Base-by-base conservation (phyloP, 2,113 vertebrate genomes). In the Sylvia atricapilla region DNA sequence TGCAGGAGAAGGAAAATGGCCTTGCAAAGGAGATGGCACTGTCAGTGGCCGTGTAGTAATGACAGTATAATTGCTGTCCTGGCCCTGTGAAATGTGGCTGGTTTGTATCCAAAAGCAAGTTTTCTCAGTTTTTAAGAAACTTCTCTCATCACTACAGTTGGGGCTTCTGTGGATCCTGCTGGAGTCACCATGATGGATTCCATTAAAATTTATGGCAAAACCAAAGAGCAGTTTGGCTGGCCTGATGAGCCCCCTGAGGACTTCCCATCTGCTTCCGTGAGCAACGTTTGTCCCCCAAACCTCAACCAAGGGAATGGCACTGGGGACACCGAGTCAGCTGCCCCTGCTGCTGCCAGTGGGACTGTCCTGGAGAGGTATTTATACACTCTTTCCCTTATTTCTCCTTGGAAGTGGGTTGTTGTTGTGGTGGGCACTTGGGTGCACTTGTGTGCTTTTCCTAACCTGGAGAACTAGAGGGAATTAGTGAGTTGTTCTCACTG, bases 191-290 rank as follows among this genome's bases (percentile, higher is more conserved):
- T 99, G 99, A 98, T 99, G 52, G 99, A 99, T 90, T 99, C 99
- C n/a, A 98, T 99, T 69, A 99, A 99, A 96, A 99, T 99, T 59
- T 99, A 99, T 16, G 99, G 99, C 81, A 99, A 99, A 98, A 99
- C 99, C n/a, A 99, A 99, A 94, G 99, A 99, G 95, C 99, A 99
- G 97, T 99, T 99, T 89, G 99, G 99, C 52, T 99, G 99, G 99
- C 99, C 99, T 9, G 99, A 99, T 16, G 99, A 99, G 77, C 99
- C 99, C 37, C 99, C 99, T 0, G 99, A 99, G 89, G 99, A 99
- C 76, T 99, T 99, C 94, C 99, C 99, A 1, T 98, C 99, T 20
- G 98, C 99, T 23, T 99, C 99, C 0, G 99, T 99, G 69, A 99
- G 99, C 98, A 99, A 98, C 8, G 98, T 99, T 39, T 99, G 99